Conservation (phyloP, 2,888 invertebrate species). For the Hipparchia semele region DNA sequence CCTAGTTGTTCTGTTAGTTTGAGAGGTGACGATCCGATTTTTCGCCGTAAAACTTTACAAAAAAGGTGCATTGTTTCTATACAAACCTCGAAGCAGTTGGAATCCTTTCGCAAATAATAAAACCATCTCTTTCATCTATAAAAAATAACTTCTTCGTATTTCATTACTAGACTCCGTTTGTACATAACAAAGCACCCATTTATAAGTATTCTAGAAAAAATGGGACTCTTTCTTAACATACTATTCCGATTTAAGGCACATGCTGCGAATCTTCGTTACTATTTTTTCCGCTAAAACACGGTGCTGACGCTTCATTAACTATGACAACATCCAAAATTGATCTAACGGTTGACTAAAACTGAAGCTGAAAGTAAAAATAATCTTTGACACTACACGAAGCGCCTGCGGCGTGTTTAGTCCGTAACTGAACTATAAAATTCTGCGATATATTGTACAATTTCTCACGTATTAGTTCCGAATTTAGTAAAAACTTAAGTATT, state of each 20-base stretch:
- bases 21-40: slow-evolving; percentile 26
- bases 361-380: slow-evolving; percentile 8
- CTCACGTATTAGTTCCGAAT: neutral
- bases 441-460: neutral
- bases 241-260: slow-evolving; percentile 30
- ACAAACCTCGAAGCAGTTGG: slow-evolving; percentile 29
- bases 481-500: neutral
- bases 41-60: slow-evolving; percentile 25
- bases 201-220: slow-evolving; percentile 9
- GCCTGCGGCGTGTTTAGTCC: slow-evolving; percentile 19
- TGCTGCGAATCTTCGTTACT: slow-evolving; percentile 19
- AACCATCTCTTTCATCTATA: slow-evolving; percentile 13
- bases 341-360: slow-evolving; percentile 19
- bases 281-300: slow-evolving; percentile 16
- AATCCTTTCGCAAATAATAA: slow-evolving; percentile 26
- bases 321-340: slow-evolving; percentile 25
- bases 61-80: slow-evolving; percentile 26
- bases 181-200: slow-evolving; percentile 33
- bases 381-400: slow-evolving; percentile 18
- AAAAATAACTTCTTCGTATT: slow-evolving; percentile 25
- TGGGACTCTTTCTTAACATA: slow-evolving; percentile 24
- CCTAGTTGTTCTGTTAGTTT: neutral
- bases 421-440: slow-evolving; percentile 12
- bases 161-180: slow-evolving; percentile 16
- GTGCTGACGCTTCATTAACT: slow-evolving; percentile 16